These are phyloP conservation scores for Mayetiola destructor DNA, from an alignment of 2,888 invertebrate species.

Conservation along the genomic window DNA sequence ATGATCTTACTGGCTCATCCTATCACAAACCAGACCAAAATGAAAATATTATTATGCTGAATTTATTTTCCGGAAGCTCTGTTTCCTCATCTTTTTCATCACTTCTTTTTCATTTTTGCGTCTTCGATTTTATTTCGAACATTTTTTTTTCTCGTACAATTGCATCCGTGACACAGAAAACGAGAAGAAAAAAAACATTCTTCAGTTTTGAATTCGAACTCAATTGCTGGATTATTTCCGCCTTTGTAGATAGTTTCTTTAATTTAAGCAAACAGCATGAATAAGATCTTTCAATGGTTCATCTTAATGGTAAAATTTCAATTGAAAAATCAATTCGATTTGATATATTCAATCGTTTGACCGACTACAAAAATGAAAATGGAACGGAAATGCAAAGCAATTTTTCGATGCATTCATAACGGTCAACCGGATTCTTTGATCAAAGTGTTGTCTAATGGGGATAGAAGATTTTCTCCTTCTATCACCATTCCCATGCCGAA, in stretches of 20 bases:
- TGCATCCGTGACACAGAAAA: too few relatives aligned
- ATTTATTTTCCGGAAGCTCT: conserved; percentile 12
- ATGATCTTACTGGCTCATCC: too few relatives aligned
- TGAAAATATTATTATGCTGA: conserved; percentile 9
- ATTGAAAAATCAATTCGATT: conserved; percentile 11
- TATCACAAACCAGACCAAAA: too few relatives aligned
- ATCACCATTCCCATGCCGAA: too few relatives aligned
- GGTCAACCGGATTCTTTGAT: conserved; percentile 3
- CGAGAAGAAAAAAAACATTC: too few relatives aligned
- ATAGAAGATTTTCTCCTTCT: too few relatives aligned
- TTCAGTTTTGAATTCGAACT: too few relatives aligned
- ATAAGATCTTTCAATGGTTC: too few relatives aligned
- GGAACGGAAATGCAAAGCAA: neutral
- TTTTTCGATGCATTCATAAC: neutral
- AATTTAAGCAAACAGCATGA: too few relatives aligned
- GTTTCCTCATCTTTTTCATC: too few relatives aligned
- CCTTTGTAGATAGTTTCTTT: neutral
- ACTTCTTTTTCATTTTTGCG: neutral
- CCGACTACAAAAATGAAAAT: neutral
- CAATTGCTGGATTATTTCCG: conserved; percentile 3
- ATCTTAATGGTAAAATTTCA: too few relatives aligned
- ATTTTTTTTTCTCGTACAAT: neutral
- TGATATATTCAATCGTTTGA: neutral
- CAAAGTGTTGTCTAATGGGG: too few relatives aligned
- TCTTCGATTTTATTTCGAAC: neutral